A percentile compares a stretch with the other conserved stretches of the same genome.
Evolutionary conservation across 2,888 invertebrate species (phyloP).

Genomic region (Altica lythri): DNA sequence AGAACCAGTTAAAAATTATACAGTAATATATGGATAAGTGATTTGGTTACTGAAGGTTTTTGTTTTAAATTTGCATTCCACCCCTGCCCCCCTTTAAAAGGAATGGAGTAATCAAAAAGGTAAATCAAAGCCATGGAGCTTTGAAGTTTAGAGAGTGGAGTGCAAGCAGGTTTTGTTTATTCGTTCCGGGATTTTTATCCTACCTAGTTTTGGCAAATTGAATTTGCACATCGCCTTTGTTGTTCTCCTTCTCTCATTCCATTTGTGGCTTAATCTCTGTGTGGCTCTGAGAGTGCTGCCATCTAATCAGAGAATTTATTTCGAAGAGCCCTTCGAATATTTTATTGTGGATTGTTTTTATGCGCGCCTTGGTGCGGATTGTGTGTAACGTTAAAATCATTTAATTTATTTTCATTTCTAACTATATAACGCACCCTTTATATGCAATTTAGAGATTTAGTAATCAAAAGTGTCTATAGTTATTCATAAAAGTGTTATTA

Average conservation of each 20-base stretch:
- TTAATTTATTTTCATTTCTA: no score
- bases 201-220: constrained; percentile 53
- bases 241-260: constrained; percentile 46
- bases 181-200: constrained; percentile 51
- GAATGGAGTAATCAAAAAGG: constrained; percentile 53
- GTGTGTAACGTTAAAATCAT: no score
- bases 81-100: constrained; percentile 37
- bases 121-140: constrained; percentile 52
- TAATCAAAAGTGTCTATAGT: no score
- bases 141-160: constrained; percentile 46
- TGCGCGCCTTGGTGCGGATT: no score
- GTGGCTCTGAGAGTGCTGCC: constrained; percentile 38
- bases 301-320: constrained; percentile 39
- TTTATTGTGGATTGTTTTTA: constrained; percentile 2
- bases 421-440: no score
- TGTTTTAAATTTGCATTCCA: no score
- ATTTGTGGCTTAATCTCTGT: constrained; percentile 47
- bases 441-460: no score
- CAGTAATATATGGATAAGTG: no score
- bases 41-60: no score
- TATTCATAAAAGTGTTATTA: no score
- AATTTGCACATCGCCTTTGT: constrained; percentile 52
- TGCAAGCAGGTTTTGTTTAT: constrained; percentile 51
- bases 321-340: constrained; percentile 9
- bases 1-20: no score